Percentiles rank a stretch among this genome's conserved stretches.
Conservation (phyloP, 2,113 vertebrate species). For the Siniperca knerii region DNA sequence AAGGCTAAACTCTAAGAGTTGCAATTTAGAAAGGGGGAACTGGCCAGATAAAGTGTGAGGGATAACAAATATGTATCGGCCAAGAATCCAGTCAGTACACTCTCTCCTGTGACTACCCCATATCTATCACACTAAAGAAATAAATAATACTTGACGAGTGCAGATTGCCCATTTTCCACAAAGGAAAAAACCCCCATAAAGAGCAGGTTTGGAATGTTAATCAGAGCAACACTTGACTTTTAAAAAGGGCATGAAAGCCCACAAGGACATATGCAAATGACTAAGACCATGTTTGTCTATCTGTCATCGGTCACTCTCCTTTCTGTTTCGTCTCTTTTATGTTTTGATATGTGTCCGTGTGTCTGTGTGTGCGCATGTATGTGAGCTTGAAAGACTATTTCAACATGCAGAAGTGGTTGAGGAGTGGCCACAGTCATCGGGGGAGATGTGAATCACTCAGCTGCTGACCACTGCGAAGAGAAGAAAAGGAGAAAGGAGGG, state of each 20-base stretch:
- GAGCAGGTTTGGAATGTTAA: slow-evolving; percentile 42
- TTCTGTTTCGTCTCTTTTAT: neutral
- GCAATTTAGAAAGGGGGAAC: neutral
- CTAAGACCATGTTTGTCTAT: slow-evolving; percentile 33
- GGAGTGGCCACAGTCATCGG: slow-evolving; percentile 19
- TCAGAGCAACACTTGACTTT: slow-evolving; percentile 31
- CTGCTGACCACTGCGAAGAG: slow-evolving; percentile 30
- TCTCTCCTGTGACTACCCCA: neutral
- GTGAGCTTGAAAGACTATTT: slow-evolving; percentile 8
- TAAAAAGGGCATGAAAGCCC: slow-evolving; percentile 53
- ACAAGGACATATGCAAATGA: slow-evolving; percentile 39
- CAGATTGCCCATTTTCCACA: slow-evolving; percentile 23
- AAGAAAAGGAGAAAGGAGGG: neutral
- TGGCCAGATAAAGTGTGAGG: neutral
- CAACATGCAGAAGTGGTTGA: slow-evolving; percentile 11
- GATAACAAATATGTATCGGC: slow-evolving; percentile 14
- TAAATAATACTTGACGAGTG: slow-evolving; percentile 24
- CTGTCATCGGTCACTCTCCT: slow-evolving; percentile 23
- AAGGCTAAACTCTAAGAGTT: neutral
- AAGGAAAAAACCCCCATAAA: neutral
- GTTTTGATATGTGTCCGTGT: neutral
- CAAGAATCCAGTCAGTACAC: slow-evolving; percentile 22
- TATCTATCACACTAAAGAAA: slow-evolving; percentile 17
- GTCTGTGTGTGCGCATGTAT: neutral
- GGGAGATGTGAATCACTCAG: slow-evolving; percentile 43